These are phyloP conservation scores for Phymastichus coffea DNA, from an alignment of 1,140 invertebrate species.

Conservation along the genomic window DNA sequence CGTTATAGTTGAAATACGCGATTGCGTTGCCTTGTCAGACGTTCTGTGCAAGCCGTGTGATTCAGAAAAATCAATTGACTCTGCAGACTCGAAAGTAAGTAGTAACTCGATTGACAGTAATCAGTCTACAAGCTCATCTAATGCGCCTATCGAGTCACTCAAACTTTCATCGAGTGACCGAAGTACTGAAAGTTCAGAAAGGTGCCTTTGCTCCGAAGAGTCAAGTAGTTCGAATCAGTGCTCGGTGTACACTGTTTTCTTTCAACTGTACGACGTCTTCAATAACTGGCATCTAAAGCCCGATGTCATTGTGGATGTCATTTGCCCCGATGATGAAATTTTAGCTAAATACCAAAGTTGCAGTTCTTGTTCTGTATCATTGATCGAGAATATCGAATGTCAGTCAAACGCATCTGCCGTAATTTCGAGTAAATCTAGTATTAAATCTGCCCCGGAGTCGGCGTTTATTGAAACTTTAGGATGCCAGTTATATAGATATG, in stretches of 20 bases:
- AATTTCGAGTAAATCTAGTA: too few relatives aligned
- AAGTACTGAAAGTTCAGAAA: neutral
- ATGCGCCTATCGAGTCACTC: too few relatives aligned
- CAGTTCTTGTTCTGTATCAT: neutral
- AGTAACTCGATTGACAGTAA: too few relatives aligned
- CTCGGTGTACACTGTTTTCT: neutral
- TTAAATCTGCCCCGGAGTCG: too few relatives aligned
- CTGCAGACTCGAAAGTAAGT: too few relatives aligned
- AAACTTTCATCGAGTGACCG: too few relatives aligned
- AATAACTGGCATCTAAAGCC: conserved; percentile 48
- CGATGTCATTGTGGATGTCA: conserved; percentile 58
- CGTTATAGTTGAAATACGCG: too few relatives aligned
- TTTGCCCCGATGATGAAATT: conserved; percentile 58
- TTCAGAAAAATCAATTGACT: too few relatives aligned
- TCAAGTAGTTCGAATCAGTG: neutral
- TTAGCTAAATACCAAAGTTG: neutral
- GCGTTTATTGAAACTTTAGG: neutral
- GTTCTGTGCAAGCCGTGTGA: too few relatives aligned
- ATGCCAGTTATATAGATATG: conserved; percentile 21
- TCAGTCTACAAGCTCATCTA: too few relatives aligned
- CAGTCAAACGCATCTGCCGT: neutral
- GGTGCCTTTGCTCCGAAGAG: too few relatives aligned
- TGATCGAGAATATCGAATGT: neutral
- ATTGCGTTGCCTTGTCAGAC: too few relatives aligned
- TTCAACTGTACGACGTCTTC: conserved; percentile 37